phyloP scores from a whole-genome alignment of 2,113 vertebrate species.

The cattle (Bos taurus) region ARS-UCD2.0 NC_037345.1:26739501-26740000 shows the following conservation, averaged over 20 bases:
- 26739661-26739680: not conserved
- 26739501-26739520: not conserved
- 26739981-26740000: not conserved
- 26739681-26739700: not conserved
- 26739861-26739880: not conserved
- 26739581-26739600: not conserved
- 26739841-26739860: not conserved
- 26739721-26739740: not conserved
- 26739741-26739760: not conserved
- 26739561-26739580: not conserved
- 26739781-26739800: not conserved
- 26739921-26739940: not conserved
- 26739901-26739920: not conserved
- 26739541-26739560: not conserved
- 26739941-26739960: not conserved
- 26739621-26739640: not conserved
- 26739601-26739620: not conserved
- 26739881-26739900: not conserved
- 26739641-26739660: not conserved
- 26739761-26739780: not conserved
- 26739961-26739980: no score
- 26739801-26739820: fast-evolving
- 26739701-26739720: not conserved
- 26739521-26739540: not conserved
- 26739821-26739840: not conserved